Evolutionary conservation across 2,113 vertebrate genomes (phyloP).

Genomic region (Crypturellus undulatus): DNA sequence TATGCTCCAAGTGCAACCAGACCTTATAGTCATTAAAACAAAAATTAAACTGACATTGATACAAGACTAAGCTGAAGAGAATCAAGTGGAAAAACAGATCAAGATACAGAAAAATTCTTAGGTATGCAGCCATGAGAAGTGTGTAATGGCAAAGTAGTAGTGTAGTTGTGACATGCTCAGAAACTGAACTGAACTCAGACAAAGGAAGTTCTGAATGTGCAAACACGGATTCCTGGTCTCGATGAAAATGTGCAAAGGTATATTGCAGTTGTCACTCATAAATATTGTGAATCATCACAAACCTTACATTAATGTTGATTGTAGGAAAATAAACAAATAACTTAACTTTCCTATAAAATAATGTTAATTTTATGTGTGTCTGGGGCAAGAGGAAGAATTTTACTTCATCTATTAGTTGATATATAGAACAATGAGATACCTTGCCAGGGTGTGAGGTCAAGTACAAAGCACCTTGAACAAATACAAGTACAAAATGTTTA

Average conservation of each 20-base stretch:
- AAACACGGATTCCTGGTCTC: neutral
- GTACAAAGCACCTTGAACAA: too few relatives aligned
- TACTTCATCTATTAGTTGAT: neutral
- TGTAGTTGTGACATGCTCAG: neutral
- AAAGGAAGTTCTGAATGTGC: fast-evolving
- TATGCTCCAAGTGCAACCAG: neutral
- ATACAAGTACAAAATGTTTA: neutral
- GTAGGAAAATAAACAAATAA: too few relatives aligned
- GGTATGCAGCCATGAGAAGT: neutral
- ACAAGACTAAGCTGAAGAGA: neutral
- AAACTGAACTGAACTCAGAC: neutral
- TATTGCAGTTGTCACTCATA: neutral
- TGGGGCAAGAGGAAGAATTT: neutral
- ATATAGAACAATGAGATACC: neutral
- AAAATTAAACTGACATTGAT: neutral
- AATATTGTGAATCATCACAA: neutral
- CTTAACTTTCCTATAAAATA: neutral
- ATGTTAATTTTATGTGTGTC: neutral
- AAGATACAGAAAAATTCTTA: neutral
- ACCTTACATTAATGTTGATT: neutral
- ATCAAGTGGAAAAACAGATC: neutral
- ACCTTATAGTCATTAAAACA: neutral
- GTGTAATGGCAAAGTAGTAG: neutral
- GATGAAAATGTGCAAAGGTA: neutral
- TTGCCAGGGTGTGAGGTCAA: neutral